Evolutionary conservation across 2,113 vertebrate genomes (phyloP), one percentile per base, ranked within the genome.

Genomic region (Pedionomus torquatus): DNA sequence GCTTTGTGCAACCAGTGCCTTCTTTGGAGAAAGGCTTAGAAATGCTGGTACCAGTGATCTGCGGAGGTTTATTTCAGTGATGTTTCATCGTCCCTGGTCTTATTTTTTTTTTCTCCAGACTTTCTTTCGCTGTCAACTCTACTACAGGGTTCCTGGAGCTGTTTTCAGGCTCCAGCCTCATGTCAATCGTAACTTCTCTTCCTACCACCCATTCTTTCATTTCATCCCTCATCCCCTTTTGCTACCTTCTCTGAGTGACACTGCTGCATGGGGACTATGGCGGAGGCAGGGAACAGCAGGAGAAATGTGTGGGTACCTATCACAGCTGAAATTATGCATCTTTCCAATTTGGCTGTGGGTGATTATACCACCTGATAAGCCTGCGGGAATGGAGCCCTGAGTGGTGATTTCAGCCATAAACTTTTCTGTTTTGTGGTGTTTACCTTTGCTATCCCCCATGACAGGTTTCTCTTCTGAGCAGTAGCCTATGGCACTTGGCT

Each of bases 401-500:
- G 90, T 90, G 91, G 71, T 46, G 95, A 98, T 97, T 97, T 97
- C 92, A 98, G 95, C 97, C 94, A 96, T 90, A 97, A 98, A 98
- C 93, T 97, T 94, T 61, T 93, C 90, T 97, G 82, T 7, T 97
- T 95, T 74, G 76, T 87, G 84, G 89, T 78, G 95, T 91, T 98
- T 97, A 97, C 93, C 92, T 97, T 97, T 97, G 94, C 93, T 97
- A 89, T 97, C 89, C 80, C 85, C 87, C 52, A 33, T 97, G 97
- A 98, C 97, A 97, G 91, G 60, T 86, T 91, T 95, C 82, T 87
- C 41, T 74, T 95, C 75, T 84, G 54, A 97, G 86, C 91, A 96
- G 96, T 97, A 97, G 98, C 97, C 98, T 91, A 81, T 98, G 98
- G 98, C 98, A 96, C 80, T 97, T 51, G 58, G 96, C 95, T 96